These are phyloP conservation scores for Hybos culiciformis DNA, from an alignment of 2,888 invertebrate genomes.

Conservation along the genomic window DNA sequence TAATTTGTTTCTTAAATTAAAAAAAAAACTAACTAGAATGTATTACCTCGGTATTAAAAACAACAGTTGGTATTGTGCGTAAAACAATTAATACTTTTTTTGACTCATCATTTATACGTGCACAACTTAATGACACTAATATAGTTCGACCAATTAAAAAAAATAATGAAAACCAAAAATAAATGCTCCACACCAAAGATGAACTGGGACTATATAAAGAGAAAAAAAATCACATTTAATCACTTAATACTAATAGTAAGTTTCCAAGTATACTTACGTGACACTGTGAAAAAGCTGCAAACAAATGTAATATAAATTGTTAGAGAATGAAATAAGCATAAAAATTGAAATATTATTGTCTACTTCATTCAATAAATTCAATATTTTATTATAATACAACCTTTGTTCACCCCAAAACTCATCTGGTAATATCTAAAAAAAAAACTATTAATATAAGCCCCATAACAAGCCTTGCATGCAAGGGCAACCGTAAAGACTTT, in stretches of 20 bases:
- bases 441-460: not conserved
- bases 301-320: constrained; percentile 56
- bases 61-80: constrained; percentile 35
- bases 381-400: constrained; percentile 41
- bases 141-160: constrained; percentile 36
- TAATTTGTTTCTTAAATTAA: constrained; percentile 8
- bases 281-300: constrained; percentile 52
- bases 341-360: constrained; percentile 44
- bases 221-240: too few relatives aligned
- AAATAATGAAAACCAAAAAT: constrained; percentile 39
- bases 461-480: too few relatives aligned
- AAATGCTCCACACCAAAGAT: constrained; percentile 30
- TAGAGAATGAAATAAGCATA: constrained; percentile 48
- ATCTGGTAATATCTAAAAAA: constrained; percentile 41
- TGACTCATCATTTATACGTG: constrained; percentile 38
- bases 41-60: constrained; percentile 37
- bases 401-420: constrained; percentile 49
- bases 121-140: constrained; percentile 37
- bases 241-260: not conserved
- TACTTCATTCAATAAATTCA: constrained; percentile 40
- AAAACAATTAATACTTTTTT: constrained; percentile 35
- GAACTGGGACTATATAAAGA: constrained; percentile 26
- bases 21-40: not conserved
- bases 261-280: constrained; percentile 37
- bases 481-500: too few relatives aligned